Evolutionary conservation across 2,113 vertebrate genomes (phyloP).

Genomic region (Oreocharis arfaki): DNA sequence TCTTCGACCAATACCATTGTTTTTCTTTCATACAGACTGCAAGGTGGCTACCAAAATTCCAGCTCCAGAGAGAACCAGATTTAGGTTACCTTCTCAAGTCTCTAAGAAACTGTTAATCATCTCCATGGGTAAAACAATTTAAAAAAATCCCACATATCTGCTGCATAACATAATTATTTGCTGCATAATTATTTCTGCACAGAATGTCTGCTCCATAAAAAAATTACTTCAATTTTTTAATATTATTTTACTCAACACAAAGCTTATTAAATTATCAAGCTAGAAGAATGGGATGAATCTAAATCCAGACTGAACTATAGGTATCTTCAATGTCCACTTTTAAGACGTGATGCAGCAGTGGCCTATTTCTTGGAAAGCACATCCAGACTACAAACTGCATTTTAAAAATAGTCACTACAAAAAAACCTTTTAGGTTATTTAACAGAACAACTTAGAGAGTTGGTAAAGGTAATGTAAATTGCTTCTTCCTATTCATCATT

Average conservation of each 20-base stretch:
- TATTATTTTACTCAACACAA: background rate
- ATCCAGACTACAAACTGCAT: background rate
- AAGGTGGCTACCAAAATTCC: conserved; percentile 17
- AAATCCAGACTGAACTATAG: background rate
- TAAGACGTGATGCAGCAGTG: background rate
- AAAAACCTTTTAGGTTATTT: background rate
- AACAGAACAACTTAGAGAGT: background rate
- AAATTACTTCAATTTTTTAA: background rate
- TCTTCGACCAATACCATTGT: background rate
- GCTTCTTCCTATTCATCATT: background rate
- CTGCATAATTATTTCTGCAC: background rate
- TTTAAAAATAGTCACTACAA: background rate
- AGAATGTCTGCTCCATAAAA: background rate
- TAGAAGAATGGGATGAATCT: background rate
- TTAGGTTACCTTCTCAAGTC: background rate
- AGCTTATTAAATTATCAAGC: background rate
- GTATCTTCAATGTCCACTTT: background rate
- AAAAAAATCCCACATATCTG: background rate
- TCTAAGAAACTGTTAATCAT: background rate
- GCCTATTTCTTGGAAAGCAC: background rate
- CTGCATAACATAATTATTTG: background rate
- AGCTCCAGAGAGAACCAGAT: background rate
- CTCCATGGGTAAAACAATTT: background rate
- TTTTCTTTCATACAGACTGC: background rate
- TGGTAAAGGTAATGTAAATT: background rate